Evolutionary conservation across 2,113 vertebrate species (phyloP).

Genomic region (Morone saxatilis): DNA sequence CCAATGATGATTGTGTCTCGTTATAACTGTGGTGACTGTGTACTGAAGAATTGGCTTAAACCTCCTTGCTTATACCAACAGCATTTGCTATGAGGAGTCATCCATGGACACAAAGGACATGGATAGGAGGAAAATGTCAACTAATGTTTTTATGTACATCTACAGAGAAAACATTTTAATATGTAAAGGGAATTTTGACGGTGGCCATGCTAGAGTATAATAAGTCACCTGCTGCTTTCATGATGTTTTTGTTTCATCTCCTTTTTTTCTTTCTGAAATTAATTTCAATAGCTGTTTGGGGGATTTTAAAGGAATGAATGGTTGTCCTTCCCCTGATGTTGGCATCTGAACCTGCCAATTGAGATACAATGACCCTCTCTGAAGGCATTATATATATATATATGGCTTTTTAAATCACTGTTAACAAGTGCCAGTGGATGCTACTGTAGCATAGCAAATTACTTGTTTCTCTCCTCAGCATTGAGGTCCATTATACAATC

Average conservation of each 20-base stretch:
- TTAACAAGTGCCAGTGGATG: constrained; percentile 67
- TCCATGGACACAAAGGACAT: constrained; percentile 59
- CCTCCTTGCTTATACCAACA: constrained; percentile 28
- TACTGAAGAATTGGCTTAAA: constrained; percentile 33
- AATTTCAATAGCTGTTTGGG: constrained; percentile 43
- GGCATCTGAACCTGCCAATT: constrained; percentile 34
- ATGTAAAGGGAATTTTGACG: constrained; percentile 73
- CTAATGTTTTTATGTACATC: constrained; percentile 41
- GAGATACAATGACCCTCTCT: constrained; percentile 42
- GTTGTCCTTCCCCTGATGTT: constrained; percentile 34
- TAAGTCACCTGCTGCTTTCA: constrained; percentile 74
- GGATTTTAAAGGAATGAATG: constrained; percentile 39
- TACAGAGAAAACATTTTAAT: constrained; percentile 39
- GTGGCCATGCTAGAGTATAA: constrained; percentile 58
- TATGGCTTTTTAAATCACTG: constrained; percentile 56
- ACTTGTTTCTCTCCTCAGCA: constrained; percentile 46
- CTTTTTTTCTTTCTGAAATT: constrained; percentile 18
- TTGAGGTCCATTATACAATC: constrained; percentile 55
- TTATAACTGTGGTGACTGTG: constrained; percentile 53
- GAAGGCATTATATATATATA: constrained; percentile 36
- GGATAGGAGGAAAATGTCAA: constrained; percentile 34
- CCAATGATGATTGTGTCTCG: constrained; percentile 49
- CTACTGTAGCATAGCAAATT: constrained; percentile 44
- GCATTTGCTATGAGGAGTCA: constrained; percentile 56
- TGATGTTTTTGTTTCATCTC: constrained; percentile 23